Evolutionary conservation across 2,888 invertebrate species (phyloP), one percentile per base, ranked within the genome.

Genomic region (Anodontia alba): DNA sequence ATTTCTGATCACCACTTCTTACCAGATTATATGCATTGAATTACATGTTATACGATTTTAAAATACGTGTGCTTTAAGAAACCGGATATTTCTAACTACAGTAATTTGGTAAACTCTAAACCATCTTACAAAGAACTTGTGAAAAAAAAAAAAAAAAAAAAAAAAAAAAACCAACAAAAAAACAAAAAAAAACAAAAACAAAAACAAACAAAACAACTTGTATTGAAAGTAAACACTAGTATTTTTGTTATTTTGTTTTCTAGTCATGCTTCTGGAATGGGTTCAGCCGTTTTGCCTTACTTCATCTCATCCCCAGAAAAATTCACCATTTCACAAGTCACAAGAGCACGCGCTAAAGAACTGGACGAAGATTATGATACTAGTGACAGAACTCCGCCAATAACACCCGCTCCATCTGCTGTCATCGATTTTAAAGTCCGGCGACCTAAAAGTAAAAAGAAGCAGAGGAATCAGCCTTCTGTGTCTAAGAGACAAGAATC

Each of bases 271-370:
- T 38, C 10, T 46, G 72, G 43, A 36, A 89, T 87, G 88, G 84
- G 84, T 57, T 86, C 87, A 36, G 81, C 79, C 43, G 84, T 86
- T 10, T 76, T 76, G 12, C 87, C 89, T 0, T 88, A 89, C 70
- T 88, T 89, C 29, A 88, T 89, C 33, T 67, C 87, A 15, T 83
- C 86, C 0, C 77, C 82, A 43, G 84, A 83, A 42, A 85, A 85
- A 46, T 71, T 79, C 8, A 57, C 62, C 54, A 1, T 29, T 23
- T 20, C 62, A 10, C 7, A 62, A 26, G 12, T 1, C 33, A n/a
- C 7, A 23, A n/a, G 8, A 23, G 5, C 23, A 12, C 33, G 31
- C 20, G 12, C 62, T 33, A 10, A 26, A 36, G 54, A 46, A 43
- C 42, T 29, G 57, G 66, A n/a, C 36, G 29, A 15, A 66, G 69